A percentile compares a stretch with the other conserved stretches of the same genome.
These are phyloP conservation scores for Empidonax alnorum DNA, from an alignment of 2,113 vertebrate genomes.

Conservation along the genomic window DNA sequence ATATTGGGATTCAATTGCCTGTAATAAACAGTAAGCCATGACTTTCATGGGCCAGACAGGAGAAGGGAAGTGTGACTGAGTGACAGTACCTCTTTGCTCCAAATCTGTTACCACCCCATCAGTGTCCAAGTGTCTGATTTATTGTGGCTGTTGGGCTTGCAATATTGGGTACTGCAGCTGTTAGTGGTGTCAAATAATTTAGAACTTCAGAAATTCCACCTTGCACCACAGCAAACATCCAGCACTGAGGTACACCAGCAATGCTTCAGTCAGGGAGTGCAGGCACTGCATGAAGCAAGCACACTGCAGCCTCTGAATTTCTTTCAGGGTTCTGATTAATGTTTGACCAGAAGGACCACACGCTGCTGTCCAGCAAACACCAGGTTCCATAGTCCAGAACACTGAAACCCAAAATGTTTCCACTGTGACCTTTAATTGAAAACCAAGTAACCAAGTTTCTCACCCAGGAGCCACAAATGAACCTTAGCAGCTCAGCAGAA, in stretches of 20 bases:
- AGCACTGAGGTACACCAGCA: neutral
- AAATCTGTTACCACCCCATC: too few species aligned
- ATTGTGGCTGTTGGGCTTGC: neutral
- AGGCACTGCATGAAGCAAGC: neutral
- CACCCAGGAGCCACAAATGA: neutral
- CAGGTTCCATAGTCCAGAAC: neutral
- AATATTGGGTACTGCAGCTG: neutral
- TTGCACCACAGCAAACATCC: neutral
- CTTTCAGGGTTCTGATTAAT: neutral
- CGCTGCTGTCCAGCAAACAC: neutral
- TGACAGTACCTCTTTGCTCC: neutral
- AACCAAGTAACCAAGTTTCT: neutral
- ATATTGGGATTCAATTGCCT: neutral
- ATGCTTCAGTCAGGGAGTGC: neutral
- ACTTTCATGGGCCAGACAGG: neutral
- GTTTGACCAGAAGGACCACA: neutral
- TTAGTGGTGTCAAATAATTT: neutral
- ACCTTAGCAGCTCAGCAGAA: neutral
- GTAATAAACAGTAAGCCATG: fast-evolving
- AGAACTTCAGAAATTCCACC: neutral
- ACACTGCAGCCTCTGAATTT: neutral
- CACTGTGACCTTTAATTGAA: neutral
- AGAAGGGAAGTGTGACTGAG: neutral
- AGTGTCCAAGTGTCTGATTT: neutral
- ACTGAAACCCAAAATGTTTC: neutral